These are phyloP conservation scores for Mimachlamys varia DNA, from an alignment of 2,888 invertebrate species.

Conservation along the genomic window DNA sequence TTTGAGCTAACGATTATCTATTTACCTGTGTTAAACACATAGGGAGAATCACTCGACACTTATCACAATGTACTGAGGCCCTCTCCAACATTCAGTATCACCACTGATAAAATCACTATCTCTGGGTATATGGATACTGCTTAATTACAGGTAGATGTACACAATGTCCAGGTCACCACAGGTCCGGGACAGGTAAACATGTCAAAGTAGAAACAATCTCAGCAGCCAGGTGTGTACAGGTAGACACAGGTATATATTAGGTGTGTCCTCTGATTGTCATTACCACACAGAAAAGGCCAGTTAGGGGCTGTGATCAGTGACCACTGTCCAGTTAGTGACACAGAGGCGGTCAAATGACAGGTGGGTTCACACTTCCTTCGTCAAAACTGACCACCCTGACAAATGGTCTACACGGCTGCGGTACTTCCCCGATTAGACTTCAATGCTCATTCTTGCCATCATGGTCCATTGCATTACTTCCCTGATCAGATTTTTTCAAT, in stretches of 20 bases:
- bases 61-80: background rate
- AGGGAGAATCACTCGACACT: conserved; percentile 9
- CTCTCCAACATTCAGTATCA: background rate
- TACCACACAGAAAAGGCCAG: conserved; percentile 21
- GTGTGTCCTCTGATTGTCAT: conserved; percentile 27
- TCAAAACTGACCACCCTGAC: conserved; percentile 14
- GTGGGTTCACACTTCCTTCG: conserved; percentile 19
- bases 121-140: background rate
- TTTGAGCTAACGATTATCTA: conserved; percentile 24
- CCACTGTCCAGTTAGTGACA: background rate
- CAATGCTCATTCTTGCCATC: background rate
- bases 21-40: conserved; percentile 34
- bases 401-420: background rate
- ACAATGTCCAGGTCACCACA: background rate
- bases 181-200: background rate
- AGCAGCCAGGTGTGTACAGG: background rate
- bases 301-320: conserved; percentile 22
- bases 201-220: background rate
- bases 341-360: conserved; percentile 16
- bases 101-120: background rate
- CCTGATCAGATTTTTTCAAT: conserved; percentile 14
- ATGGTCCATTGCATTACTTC: background rate
- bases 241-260: conserved; percentile 3
- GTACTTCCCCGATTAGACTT: background rate
- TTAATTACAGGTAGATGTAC: conserved; percentile 21